Conservation (phyloP, 1,140 invertebrate genomes). For the Latrodectus geometricus region DNA sequence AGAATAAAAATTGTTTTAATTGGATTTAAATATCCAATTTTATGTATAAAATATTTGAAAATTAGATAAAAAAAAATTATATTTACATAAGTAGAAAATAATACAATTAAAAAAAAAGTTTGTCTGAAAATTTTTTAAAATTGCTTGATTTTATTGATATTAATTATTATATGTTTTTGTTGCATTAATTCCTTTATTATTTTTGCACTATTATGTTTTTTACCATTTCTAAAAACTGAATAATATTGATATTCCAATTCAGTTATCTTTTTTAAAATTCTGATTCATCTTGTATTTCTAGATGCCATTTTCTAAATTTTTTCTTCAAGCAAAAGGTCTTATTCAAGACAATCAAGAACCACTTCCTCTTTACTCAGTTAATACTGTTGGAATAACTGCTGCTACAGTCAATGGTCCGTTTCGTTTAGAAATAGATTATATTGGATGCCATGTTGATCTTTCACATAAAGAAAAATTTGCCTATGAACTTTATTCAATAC, state of each 20-base stretch:
- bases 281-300: slow-evolving; percentile 68
- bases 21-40: too few species aligned
- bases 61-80: too few species aligned
- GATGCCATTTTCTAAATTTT: slow-evolving; percentile 97
- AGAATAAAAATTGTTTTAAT: too few species aligned
- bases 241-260: too few species aligned
- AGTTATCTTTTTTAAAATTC: too few species aligned
- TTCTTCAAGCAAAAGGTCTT: slow-evolving; percentile 83
- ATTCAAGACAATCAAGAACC: slow-evolving; percentile 84
- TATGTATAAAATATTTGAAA: too few species aligned
- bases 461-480: slow-evolving; percentile 84
- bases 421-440: slow-evolving; percentile 91
- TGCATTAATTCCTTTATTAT: background rate
- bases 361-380: slow-evolving; percentile 75
- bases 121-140: background rate
- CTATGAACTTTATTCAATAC: slow-evolving; percentile 85
- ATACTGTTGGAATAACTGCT: slow-evolving; percentile 83
- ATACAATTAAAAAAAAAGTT: background rate
- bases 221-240: too few species aligned
- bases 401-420: slow-evolving; percentile 86
- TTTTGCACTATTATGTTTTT: too few species aligned
- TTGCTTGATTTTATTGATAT: background rate
- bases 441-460: slow-evolving; percentile 84
- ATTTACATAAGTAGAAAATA: too few species aligned
- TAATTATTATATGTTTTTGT: background rate